Base-by-base conservation (phyloP, 37 sponge, comb jelly and placozoan species). In the Aphrocallistes beatrix region DNA sequence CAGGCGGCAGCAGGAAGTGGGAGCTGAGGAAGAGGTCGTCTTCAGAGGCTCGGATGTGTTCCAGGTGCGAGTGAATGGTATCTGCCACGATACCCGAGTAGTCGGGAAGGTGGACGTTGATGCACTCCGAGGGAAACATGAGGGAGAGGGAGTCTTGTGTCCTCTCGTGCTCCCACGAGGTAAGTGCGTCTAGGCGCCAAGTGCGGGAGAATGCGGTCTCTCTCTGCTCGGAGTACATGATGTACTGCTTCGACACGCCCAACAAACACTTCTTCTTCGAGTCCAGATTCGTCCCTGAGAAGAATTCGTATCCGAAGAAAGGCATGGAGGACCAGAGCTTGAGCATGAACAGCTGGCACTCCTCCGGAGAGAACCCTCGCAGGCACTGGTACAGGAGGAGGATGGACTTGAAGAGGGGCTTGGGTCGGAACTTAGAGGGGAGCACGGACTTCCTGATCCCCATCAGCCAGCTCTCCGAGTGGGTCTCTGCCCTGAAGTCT, bases 281-380 rank as follows among this genome's bases (percentile, higher is more conserved):
- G 0, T 85, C 86, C 34, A 86, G 23, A 34, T 92, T 90, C 0
- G 86, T 87, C 38, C 92, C 90, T 36, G 95, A 94, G 75, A 92
- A 75, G 49, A 94, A 92, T 69, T 94, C 95, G 38, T 89, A 84
- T 1, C 95, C 95, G 83, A 94, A 94, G 37, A 91, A 84, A 28
- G 91, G 88, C 39, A 90, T 50, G 1, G 90, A 81, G 16, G 92
- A 90, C 95, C 95, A 94, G 81, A 94, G 40, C 81, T 94, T 92
- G 28, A 94, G 75, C 75, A 60, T 60, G 3, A 60, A 25, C 75
- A 60, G 75, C 75, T 60, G 75, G 34, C 75, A 60, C 3, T 60
- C 28, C 75, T 3, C 75, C 6, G n/a, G n/a, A 19, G 75, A 19
- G 25, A 60, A 25, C n/a, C 75, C 75, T 60, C 75, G 25, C 75